These are phyloP conservation scores for Helicoverpa zea DNA, from an alignment of 1,140 invertebrate genomes.

Conservation along the genomic window DNA sequence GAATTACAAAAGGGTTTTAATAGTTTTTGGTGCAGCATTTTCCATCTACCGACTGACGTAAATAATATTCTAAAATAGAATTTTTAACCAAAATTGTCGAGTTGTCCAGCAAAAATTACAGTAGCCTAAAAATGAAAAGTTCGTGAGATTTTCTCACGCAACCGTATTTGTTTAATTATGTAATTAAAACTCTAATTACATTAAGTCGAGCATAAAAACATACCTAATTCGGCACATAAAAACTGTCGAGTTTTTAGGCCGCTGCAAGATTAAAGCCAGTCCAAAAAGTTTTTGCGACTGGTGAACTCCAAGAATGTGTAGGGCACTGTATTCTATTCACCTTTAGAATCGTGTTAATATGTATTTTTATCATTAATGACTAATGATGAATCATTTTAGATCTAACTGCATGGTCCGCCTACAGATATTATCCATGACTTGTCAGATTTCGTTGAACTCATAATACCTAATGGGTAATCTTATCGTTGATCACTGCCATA, in stretches of 20 bases:
- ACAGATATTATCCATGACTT: neutral
- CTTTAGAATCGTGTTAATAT: neutral
- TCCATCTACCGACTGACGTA: neutral
- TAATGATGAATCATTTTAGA: conserved; percentile 22
- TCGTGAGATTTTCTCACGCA: conserved; percentile 25
- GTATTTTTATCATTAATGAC: neutral
- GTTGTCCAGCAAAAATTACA: neutral
- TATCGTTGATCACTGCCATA: conserved; percentile 13
- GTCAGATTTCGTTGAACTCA: conserved; percentile 11
- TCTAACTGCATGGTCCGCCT: neutral
- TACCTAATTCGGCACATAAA: neutral
- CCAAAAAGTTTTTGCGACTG: neutral
- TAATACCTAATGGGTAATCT: neutral
- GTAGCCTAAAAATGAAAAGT: conserved; percentile 13
- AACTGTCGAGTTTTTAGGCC: neutral
- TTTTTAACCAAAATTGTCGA: neutral
- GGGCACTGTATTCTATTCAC: neutral
- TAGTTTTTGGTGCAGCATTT: conserved; percentile 7
- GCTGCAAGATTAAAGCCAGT: neutral
- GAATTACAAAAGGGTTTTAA: neutral
- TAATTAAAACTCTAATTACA: conserved; percentile 12
- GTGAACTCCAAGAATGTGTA: conserved; percentile 1
- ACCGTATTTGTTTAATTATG: conserved; percentile 16
- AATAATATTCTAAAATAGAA: neutral
- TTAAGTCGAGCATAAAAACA: conserved; percentile 5